A percentile compares a stretch with the other conserved stretches of the same genome.
Conservation (phyloP, 2,888 invertebrate species). For the Asteroscopus sphinx region DNA sequence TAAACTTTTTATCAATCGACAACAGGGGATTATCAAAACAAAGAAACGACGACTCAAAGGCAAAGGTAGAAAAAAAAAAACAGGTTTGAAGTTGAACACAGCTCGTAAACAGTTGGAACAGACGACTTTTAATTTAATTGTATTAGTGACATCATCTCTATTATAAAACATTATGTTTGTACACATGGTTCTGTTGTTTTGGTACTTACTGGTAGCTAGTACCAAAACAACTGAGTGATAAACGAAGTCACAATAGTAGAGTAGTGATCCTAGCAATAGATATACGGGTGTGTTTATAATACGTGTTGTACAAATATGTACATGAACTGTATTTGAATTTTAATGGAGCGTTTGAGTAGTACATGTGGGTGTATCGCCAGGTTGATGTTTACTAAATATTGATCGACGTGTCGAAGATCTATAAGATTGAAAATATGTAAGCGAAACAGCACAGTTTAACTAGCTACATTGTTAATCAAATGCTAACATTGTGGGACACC, state of each 20-base stretch:
- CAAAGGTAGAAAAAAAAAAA: conserved; percentile 61
- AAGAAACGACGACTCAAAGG: conserved; percentile 61
- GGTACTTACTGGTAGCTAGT: conserved; percentile 9
- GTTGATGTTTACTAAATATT: conserved; percentile 49
- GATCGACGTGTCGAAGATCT: conserved; percentile 11
- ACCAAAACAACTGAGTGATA: conserved; percentile 51
- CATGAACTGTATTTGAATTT: conserved; percentile 47
- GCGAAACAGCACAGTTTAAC: conserved; percentile 13
- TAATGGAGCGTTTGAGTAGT: conserved; percentile 38
- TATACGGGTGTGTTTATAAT: conserved; percentile 61
- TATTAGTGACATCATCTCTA: conserved; percentile 71
- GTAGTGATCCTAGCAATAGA: conserved; percentile 61
- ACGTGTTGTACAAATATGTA: conserved; percentile 48
- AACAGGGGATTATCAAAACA: conserved; percentile 46
- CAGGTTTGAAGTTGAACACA: conserved; percentile 62
- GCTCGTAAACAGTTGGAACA: conserved; percentile 57
- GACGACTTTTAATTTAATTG: conserved; percentile 53
- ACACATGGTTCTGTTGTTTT: conserved; percentile 32
- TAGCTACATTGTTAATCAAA: conserved; percentile 6
- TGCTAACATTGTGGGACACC: too few relatives aligned
- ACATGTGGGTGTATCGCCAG: conserved; percentile 30
- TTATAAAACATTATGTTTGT: conserved; percentile 57
- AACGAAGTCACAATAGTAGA: conserved; percentile 53
- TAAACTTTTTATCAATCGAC: conserved; percentile 36
- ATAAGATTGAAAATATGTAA: conserved; percentile 24